Base-by-base conservation (phyloP, 2,113 vertebrate genomes). In the Callospermophilus lateralis region DNA sequence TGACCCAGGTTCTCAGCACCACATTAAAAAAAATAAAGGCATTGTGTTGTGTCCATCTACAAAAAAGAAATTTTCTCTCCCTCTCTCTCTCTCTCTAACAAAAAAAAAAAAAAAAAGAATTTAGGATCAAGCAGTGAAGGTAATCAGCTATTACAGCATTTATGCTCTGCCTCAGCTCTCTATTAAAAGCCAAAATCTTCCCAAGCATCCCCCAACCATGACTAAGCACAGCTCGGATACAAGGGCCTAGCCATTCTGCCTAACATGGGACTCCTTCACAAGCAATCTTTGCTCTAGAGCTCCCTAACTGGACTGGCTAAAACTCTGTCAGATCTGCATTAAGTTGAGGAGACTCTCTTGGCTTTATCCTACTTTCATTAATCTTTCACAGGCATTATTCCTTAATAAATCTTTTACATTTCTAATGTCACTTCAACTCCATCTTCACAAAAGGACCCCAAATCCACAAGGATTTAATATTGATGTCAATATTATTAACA, bases 121-220 rank as follows among this genome's bases (percentile, higher is more conserved):
- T 45, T 45, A 45, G 42, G 42, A 45, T 61, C 39, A 74, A 17
- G 32, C 39, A 90, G 42, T 28, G 70, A 79, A 11, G 28, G 8
- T 84, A 91, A 92, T 51, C 45, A 77, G 17, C 45, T 17, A 2
- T 34, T 84, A 80, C 10, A 80, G 32, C 48, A 58, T 74, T 83
- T 32, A 68, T 80, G 42, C 61, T 85, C 34, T 74, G 16, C 28
- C 20, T 74, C 48, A 85, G 12, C 86, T 61, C 93, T 96, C 86
- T 45, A 65, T 37, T 32, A 58, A 86, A 93, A 93, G 70, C 28
- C 37, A 80, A 77, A 79, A 58, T 79, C 67, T 93, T 95, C 80
- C 32, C 63, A 92, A 84, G 16, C 8, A 89, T n/a, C 68, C n/a
- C 42, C 70, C 72, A 83, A 68, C 42, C 42, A 92, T 32, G 30